Evolutionary conservation across 1,140 invertebrate genomes (phyloP), one percentile per base, ranked within the genome.

Genomic region (Battus philenor): DNA sequence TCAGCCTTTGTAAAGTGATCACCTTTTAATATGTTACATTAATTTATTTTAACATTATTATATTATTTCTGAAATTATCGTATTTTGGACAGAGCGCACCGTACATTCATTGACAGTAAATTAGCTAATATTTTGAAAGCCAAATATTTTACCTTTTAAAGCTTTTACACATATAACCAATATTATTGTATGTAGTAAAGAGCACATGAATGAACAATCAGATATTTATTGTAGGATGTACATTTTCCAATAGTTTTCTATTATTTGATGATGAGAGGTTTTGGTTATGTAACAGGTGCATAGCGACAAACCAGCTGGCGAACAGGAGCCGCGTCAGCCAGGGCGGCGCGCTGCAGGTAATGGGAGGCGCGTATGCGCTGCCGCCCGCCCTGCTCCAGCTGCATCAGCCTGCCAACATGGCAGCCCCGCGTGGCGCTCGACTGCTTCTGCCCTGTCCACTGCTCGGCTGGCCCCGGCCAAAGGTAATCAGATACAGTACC

Each of bases 361-460:
- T 50, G n/a, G 54, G 57, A 1, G 44, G 47, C 0, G 6, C 43
- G 9, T 30, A 32, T 0, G 55, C 51, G 1, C 16, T 9, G 12
- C 60, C 54, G 0, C 44, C 55, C 3, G 44, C 38, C 0, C 39
- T 76, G 1, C 33, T 80, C 34, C 12, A 56, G 1, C 16, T 71
- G 1, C 50, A 51, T 1, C 18, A 59, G n/a, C 60, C 60, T 4
- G 18, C 20, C 0, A 36, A 62, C 12, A 31, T 71, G 2, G 32
- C 44, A 0, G 55, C 45, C 0, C 33, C 60, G 4, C 41, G 46
- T 7, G 59, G 61, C 1, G 50, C 54, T 6, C 50, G 43, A 0
- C 54, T 71, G 12, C 38, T 58, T 11, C 60, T 83, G 6, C 47
- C 69, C 0, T 83, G 79, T 15, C 74, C 75, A 3, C 66, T 77